Base-by-base conservation (phyloP, 2,888 invertebrate species). In the Lottia scabra region DNA sequence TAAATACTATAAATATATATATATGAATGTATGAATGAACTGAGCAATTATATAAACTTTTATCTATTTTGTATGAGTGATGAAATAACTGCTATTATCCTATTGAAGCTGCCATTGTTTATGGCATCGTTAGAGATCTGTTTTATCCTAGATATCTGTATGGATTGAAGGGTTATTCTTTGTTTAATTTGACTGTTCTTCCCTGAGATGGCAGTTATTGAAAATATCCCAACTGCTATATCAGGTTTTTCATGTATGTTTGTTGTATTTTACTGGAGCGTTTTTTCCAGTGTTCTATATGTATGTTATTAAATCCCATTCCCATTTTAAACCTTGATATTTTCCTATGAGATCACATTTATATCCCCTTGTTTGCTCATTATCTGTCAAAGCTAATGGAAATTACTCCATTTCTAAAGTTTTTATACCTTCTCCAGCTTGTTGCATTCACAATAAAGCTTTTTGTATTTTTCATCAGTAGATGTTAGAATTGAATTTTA, bases 251-350 rank as follows among this genome's bases (percentile, higher is more conserved):
- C 19, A 56, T 56, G 56, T 56, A 56, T 56, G 56, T 56, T 56
- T 56, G 56, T 56, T 56, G 56, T 56, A 56, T 56, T 56, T 23
- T 23, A 19, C 56, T 56, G 56, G 56, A 23, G 56, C 23, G 12
- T 56, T 56, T 56, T 56, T 56, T 56, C 56, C 56, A 56, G 56
- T 56, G 56, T 56, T 56, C 56, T 56, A 56, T 56, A 56, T 56
- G 19, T 56, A 56, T 56, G 56, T 56, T 56, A 56, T 56, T 23
- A 56, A 56, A 23, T 56, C 56, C 56, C 56, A 56, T 56, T 56
- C 56, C 56, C 56, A 56, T 56, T 56, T 38, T 19, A 56, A 56
- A 56, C 56, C 56, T 56, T 56, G 56, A 56, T 56, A 56, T 56
- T 56, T 56, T 56, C 56, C 56, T 56, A 56, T 56, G 56, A 56